Evolutionary conservation across 2,888 invertebrate genomes (phyloP), one percentile per base, ranked within the genome.

Genomic region (Microdon myrmicae): DNA sequence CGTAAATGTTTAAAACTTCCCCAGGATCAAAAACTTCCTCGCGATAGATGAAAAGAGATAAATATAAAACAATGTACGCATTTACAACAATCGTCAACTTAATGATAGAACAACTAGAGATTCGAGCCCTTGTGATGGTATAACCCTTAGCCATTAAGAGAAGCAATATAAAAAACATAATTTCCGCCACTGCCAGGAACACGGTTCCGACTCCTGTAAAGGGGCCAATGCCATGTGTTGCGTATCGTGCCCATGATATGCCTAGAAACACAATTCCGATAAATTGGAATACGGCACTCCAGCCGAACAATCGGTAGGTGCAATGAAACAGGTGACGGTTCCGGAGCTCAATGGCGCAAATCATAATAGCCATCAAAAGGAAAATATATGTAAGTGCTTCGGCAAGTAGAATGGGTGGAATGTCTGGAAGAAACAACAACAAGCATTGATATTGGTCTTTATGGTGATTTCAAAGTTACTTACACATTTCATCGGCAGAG

Each of bases 401-500:
- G 0, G 86, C 84, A 71, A 94, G 84, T 9, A 94, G 82, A 5
- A 92, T 86, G 32, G 94, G 94, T 0, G 95, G 82, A 48, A 95
- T 92, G 76, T 93, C 95, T 96, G 83, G 4, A 28, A 20, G 17
- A 13, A 12, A 19, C 12, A 22, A 12, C 16, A 4, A 22, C 7
- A 28, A 9, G 2, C n/a, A 13, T 14, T 6, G 16, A 38, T 20
- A 6, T 2, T 25, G 39, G n/a, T 25, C 23, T 19, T 2, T 3
- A 16, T n/a, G 3, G n/a, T 5, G 7, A 8, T 14, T 5, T n/a
- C 7, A 3, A 3, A 5, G 29, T 12, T 44, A 83, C 90, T 88
- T 83, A 93, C 95, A 94, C 81, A 95, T 94, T 81, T 96, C 94
- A 78, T 96, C 96, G 5, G 94, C 95, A 0, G 95, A 95, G 75